phyloP scores from a whole-genome alignment of 2,888 invertebrate species.

The Zele albiditarsus region DNA sequence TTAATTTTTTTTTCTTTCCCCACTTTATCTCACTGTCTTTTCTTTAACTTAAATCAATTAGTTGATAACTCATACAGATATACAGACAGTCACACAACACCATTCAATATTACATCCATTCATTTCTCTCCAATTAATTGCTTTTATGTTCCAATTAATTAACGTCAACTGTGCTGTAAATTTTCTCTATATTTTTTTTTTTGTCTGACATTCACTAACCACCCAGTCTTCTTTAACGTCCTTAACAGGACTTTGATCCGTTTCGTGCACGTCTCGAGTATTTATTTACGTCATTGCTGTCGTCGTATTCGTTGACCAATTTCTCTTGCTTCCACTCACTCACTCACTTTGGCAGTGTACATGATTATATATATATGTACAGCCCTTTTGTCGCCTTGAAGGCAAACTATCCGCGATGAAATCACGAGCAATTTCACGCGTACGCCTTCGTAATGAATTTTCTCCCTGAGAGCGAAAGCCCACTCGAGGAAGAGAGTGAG shows the following conservation, averaged over 20 bases:
- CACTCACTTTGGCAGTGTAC: constrained; percentile 2
- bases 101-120: constrained; percentile 20
- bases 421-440: constrained; percentile 33
- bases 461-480: constrained; percentile 8
- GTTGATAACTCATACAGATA: neutral
- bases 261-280: constrained; percentile 1
- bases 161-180: constrained; percentile 54
- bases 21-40: constrained; percentile 22
- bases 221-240: neutral
- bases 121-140: constrained; percentile 54
- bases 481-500: constrained; percentile 11
- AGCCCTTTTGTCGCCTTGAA: constrained; percentile 9
- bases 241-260: constrained; percentile 13
- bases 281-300: constrained; percentile 12
- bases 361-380: neutral
- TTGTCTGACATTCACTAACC: neutral
- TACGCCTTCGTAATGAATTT: constrained; percentile 33
- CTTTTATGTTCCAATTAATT: constrained; percentile 67
- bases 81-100: neutral
- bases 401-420: constrained; percentile 26
- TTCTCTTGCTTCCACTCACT: neutral
- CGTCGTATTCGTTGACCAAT: neutral
- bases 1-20: neutral
- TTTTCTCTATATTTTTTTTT: constrained; percentile 3
- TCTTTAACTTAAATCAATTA: neutral